Base-by-base conservation (phyloP, 2,888 invertebrate species). In the Macropis europaea region DNA sequence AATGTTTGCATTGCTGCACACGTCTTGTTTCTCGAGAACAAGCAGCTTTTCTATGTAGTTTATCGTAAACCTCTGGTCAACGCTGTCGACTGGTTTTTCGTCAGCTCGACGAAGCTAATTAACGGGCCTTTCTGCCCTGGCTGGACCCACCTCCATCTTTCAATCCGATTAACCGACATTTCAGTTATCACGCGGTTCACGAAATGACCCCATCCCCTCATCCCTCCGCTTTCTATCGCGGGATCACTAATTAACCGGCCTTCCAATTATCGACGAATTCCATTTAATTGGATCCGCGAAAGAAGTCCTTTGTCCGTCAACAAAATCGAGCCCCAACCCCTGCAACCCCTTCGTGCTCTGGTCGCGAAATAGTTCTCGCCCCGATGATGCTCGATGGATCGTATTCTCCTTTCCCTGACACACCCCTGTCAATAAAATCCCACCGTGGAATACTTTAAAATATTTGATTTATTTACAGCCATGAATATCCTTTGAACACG, bases 1-100 rank as follows among this genome's bases (percentile, higher is more conserved):
- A n/a, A n/a, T n/a, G n/a, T n/a, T n/a, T n/a, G n/a, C n/a, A n/a
- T n/a, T n/a, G n/a, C n/a, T n/a, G n/a, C n/a, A n/a, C n/a, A n/a
- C n/a, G n/a, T n/a, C n/a, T n/a, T n/a, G n/a, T n/a, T n/a, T n/a
- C n/a, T n/a, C n/a, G n/a, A n/a, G n/a, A n/a, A n/a, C n/a, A n/a
- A n/a, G n/a, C n/a, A n/a, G n/a, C n/a, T n/a, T n/a, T n/a, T 77
- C 75, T 66, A 57, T 71, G 50, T 70, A 72, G 68, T 64, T 68
- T 66, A 63, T 66, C 61, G 59, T 59, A 52, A 79, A 77, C 57
- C 66, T 72, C 47, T 59, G 62, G 67, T 69, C 75, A 67, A 75
- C 71, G 70, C 54, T 59, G 54, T 34, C 15, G 22, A 4, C 9
- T 11, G 28, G 45, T 24, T 38, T 26, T 32, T 13, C 30, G 11